phyloP scores from a whole-genome alignment of 2,113 vertebrate species.

The Phyllostomus hastatus region DNA sequence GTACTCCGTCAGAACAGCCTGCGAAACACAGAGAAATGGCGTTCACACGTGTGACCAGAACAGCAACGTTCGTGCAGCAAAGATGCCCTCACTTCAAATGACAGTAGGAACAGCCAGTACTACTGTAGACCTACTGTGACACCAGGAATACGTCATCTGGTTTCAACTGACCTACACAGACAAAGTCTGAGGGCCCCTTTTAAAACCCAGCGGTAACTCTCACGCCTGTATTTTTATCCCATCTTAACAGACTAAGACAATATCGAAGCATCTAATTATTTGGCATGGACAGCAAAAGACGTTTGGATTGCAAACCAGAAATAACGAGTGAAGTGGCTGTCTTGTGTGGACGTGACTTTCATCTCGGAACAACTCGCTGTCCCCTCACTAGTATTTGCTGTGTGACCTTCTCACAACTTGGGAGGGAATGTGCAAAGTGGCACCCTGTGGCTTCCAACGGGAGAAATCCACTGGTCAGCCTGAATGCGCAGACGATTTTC shows the following conservation, averaged over 20 bases:
- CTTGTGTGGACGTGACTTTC: background rate
- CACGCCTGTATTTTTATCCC: background rate
- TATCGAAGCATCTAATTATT: background rate
- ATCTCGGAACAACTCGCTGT: background rate
- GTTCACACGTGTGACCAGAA: background rate
- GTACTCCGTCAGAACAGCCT: conserved; percentile 98
- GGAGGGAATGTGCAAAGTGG: background rate
- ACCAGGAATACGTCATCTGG: background rate
- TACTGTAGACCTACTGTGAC: background rate
- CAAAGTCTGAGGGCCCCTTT: background rate
- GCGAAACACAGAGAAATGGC: conserved; percentile 57
- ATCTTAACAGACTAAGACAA: background rate
- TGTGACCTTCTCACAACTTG: background rate
- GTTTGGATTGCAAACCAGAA: background rate
- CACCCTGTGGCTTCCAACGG: background rate
- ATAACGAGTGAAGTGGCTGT: background rate
- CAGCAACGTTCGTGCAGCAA: background rate
- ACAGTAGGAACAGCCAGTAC: background rate
- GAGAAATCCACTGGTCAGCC: background rate
- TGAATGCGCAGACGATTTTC: background rate
- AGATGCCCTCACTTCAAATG: background rate
- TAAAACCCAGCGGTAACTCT: background rate
- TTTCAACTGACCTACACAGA: background rate
- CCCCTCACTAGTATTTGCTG: background rate
- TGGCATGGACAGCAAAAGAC: background rate